Conservation (phyloP, 2,797 vertebrate genomes). For the Bucorvus abyssinicus region DNA sequence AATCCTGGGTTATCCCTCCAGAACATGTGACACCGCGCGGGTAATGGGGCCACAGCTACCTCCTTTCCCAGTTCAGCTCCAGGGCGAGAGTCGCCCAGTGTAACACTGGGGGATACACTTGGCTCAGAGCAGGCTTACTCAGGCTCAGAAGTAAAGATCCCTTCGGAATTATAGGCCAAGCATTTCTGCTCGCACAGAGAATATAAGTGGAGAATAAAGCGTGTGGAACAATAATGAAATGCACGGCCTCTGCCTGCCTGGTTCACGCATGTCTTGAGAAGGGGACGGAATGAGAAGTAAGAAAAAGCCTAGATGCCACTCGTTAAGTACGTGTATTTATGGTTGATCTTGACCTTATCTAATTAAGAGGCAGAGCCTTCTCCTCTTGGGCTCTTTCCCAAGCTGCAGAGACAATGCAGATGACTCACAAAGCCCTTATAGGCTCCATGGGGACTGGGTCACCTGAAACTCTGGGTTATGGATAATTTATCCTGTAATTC, state of each 20-base stretch:
- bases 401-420: neutral
- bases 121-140: neutral
- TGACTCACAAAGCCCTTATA: neutral
- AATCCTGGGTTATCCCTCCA: neutral
- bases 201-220: neutral
- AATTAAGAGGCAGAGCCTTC: slow-evolving; percentile 3
- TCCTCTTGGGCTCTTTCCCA: neutral
- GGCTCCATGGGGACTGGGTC: neutral
- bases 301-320: neutral
- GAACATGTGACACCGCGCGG: rapidly evolving
- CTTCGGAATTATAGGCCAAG: neutral
- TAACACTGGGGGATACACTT: neutral
- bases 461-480: neutral
- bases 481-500: neutral
- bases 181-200: neutral
- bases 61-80: neutral
- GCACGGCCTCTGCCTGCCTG: neutral
- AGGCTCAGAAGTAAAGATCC: neutral
- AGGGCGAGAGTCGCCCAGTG: neutral
- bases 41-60: neutral
- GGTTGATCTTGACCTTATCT: slow-evolving; percentile 25
- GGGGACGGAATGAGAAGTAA: neutral
- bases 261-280: neutral
- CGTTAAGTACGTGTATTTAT: neutral
- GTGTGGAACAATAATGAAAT: rapidly evolving